Evolutionary conservation across 2,888 invertebrate genomes (phyloP).

Genomic region (Falcaria lacertinaria): DNA sequence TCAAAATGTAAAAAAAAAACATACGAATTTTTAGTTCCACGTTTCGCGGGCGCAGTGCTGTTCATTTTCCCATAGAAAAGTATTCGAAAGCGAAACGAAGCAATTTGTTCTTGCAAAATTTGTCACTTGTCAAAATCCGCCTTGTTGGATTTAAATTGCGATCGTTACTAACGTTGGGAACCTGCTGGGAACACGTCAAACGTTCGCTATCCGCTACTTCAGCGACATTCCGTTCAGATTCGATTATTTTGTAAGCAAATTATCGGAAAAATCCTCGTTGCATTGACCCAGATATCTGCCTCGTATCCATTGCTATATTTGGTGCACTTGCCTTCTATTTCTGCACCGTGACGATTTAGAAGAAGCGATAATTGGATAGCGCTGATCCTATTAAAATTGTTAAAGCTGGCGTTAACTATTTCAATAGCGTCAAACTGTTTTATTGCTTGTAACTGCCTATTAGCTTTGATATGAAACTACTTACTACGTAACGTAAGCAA

Average conservation of each 20-base stretch:
- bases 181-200: not conserved
- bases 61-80: no score
- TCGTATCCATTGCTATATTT: not conserved
- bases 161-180: no score
- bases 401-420: not conserved
- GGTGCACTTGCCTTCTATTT: not conserved
- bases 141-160: conserved; percentile 10
- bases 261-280: conserved; percentile 35
- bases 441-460: no score
- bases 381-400: not conserved
- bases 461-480: no score
- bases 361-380: not conserved
- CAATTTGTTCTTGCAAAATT: no score
- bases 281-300: not conserved
- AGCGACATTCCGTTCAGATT: conserved; percentile 21
- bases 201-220: conserved; percentile 7
- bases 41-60: no score
- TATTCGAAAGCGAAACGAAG: no score
- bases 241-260: conserved; percentile 35
- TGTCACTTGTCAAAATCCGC: conserved; percentile 9
- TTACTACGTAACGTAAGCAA: no score
- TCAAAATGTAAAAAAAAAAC: no score
- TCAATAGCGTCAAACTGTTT: no score
- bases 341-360: not conserved
- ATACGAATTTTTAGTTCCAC: no score